Base-by-base conservation (phyloP, 2,797 vertebrate genomes). In the Malurus leucopterus region DNA sequence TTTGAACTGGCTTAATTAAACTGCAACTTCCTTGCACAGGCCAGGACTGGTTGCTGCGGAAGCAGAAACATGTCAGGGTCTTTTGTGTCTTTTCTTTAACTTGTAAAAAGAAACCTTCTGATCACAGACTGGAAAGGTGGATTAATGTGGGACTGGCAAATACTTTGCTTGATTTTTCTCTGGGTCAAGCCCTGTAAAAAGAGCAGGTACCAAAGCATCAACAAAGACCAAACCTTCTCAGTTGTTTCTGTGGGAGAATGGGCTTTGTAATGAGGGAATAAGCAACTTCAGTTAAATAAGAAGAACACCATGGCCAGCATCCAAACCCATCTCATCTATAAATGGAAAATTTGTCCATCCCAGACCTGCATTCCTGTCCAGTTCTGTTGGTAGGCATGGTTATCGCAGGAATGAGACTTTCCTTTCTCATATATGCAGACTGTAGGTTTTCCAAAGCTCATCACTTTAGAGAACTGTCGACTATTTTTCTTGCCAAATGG, bases 1-100 rank as follows among this genome's bases (percentile, higher is more conserved):
- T 91, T 88, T 90, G 68, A 94, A 84, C 81, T 57, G 22, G 15
- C 67, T 93, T 95, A 92, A 95, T 95, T 93, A 92, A 86, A 84
- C 34, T 90, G 68, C 61, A 84, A 2, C 88, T 92, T 95, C 77
- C 88, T 84, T 67, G 80, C 86, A 67, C 80, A 93, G 68, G 91
- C 53, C 63, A 43, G 80, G 74, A 84, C 89, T 91, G 64, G 93
- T 84, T 94, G 64, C 77, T 88, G 86, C 0, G 8, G 67, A 51
- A 86, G 85, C 59, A 84, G 54, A 70, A 91, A 74, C n/a, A 73
- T 49, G n/a, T 64, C 62, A 44, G 67, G 57, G 29, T 70, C 59
- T 80, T 91, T 61, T 79, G 23, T 89, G 58, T 32, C 70, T 93
- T 64, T 59, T 93, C 76, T 86, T 8, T 11, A 43, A 72, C 30